Evolutionary conservation across 2,797 vertebrate genomes (phyloP).

Genomic region (Rhinogobio ventralis): DNA sequence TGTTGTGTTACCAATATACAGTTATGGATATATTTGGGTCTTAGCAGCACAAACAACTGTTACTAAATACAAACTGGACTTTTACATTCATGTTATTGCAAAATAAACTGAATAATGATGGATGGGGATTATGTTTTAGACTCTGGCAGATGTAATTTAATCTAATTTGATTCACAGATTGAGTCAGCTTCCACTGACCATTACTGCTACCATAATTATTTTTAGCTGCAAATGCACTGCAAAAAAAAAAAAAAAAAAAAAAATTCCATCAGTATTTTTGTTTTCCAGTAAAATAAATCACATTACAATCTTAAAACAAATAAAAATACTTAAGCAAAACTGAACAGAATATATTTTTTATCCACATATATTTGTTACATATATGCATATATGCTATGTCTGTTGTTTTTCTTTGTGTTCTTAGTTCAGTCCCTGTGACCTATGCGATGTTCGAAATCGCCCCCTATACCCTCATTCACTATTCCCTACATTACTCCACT

Average conservation of each 20-base stretch:
- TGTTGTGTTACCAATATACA: background rate
- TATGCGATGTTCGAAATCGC: no score
- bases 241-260: no score
- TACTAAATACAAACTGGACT: background rate
- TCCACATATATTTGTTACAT: no score
- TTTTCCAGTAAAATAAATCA: background rate
- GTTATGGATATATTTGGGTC: background rate
- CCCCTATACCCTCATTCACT: no score
- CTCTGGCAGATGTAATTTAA: background rate
- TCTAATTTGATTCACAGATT: background rate
- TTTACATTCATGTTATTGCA: background rate
- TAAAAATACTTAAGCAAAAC: background rate
- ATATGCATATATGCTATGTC: no score
- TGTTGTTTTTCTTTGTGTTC: no score
- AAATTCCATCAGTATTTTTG: background rate
- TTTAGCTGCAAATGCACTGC: background rate
- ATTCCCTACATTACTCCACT: no score
- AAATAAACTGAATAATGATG: background rate
- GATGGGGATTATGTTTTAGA: background rate
- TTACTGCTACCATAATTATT: background rate
- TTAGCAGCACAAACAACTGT: background rate
- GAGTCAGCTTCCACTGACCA: constrained; percentile 1
- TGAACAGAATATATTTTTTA: no score
- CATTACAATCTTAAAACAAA: background rate
- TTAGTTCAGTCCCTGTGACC: no score